Conservation (phyloP, 2,797 vertebrate species). For the Parambassis ranga region DNA sequence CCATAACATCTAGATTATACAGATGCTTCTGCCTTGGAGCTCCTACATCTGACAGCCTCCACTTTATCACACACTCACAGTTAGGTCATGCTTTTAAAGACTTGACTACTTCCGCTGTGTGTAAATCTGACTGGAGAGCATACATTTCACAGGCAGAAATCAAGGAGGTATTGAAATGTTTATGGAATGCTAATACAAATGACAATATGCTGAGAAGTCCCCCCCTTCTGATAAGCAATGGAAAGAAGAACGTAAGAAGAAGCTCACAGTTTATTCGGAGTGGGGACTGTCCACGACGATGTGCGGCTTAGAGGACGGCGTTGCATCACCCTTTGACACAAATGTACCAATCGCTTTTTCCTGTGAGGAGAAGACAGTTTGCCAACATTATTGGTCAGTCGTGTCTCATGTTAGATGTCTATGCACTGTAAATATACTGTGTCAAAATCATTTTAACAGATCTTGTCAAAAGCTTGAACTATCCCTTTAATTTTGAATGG, state of each 20-base stretch:
- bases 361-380: constrained; percentile 61
- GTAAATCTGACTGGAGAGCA: constrained; percentile 21
- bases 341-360: constrained; percentile 89
- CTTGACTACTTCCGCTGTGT: constrained; percentile 21
- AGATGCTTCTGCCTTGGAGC: constrained; percentile 63
- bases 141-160: neutral
- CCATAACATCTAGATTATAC: constrained; percentile 68
- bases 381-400: no score
- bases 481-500: no score
- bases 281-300: constrained; percentile 88
- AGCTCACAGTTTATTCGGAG: constrained; percentile 82
- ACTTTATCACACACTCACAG: constrained; percentile 58
- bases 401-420: no score
- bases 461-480: no score
- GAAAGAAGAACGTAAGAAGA: neutral
- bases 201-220: neutral
- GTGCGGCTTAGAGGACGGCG: constrained; percentile 82
- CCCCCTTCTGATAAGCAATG: neutral
- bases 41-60: constrained; percentile 47
- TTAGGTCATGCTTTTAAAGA: constrained; percentile 52
- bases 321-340: constrained; percentile 82
- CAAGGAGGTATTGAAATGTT: neutral
- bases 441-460: no score
- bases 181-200: neutral
- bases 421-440: no score